Base-by-base conservation (phyloP, 2,797 vertebrate species). In the Choloepus didactylus region DNA sequence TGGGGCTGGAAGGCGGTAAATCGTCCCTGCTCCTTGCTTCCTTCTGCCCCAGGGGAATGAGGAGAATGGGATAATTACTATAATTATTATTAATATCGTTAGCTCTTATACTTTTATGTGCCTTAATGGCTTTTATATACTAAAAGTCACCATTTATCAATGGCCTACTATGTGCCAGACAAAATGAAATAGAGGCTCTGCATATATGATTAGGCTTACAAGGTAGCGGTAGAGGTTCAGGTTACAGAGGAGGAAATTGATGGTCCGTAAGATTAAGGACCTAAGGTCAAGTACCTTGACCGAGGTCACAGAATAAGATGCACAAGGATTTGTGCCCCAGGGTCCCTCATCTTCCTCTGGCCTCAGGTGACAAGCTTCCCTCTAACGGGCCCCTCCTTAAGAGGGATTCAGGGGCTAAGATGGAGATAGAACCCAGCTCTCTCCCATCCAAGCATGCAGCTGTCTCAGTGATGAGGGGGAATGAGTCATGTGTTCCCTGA, bases 61-160 rank as follows among this genome's bases (percentile, higher is more conserved):
- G 73, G 29, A 79, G 44, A 54, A 79, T 0, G 6, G 51, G 62
- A n/a, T 86, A 94, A 94, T 91, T 81, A 75, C 73, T 60, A 1
- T 31, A 25, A 84, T 93, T 81, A 86, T 93, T 75, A 73, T 89
- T 86, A 46, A 67, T 56, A 80, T 54, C 11, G 9, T 60, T 72
- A 41, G 64, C 54, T 92, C 83, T 91, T 66, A 73, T 56, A 27
- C 31, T 73, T 92, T 49, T 9, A 27, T 76, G 41, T 59, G 80
- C 80, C 54, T 70, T 73, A 60, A 82, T 66, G 44, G 72, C 16
- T 91, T 93, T 83, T 75, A 54, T 70, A 51, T 9, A 75, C 51
- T 35, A 82, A 87, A 21, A 49, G 87, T 38, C 79, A 41, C 88
- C 49, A 27, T 62, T 83, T 88, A 83, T 95, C 92, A 85, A 56